Conservation (phyloP, 2,113 vertebrate species). For the Todiramphus saurophagus region DNA sequence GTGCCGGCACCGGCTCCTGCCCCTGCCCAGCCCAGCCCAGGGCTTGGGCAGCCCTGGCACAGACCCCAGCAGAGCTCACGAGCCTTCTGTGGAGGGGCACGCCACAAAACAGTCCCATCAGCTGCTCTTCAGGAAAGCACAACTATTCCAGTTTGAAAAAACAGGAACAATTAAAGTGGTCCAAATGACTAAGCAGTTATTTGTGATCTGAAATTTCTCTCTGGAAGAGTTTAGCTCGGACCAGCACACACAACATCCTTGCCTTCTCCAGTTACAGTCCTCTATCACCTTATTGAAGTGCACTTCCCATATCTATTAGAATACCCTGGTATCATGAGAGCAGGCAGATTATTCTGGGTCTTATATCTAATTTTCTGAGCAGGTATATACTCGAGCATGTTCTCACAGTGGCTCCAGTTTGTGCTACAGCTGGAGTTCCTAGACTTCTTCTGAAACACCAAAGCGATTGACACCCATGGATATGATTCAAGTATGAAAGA, state of each 20-base stretch:
- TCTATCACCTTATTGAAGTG: neutral
- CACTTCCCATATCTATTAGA: neutral
- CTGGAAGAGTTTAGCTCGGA: neutral
- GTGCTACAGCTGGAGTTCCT: constrained; percentile 48
- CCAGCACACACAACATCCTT: neutral
- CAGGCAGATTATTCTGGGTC: neutral
- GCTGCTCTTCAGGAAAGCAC: neutral
- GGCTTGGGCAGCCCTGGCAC: neutral
- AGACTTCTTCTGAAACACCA: constrained; percentile 53
- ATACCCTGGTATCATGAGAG: neutral
- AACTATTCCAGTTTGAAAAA: neutral
- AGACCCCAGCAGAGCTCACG: neutral
- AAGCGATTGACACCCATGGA: neutral
- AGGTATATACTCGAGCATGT: neutral
- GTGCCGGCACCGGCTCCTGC: neutral
- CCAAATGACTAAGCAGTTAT: constrained; percentile 27
- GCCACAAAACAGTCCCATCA: neutral
- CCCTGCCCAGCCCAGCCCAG: neutral
- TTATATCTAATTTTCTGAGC: constrained; percentile 26
- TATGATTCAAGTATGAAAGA: neutral
- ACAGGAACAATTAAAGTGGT: neutral
- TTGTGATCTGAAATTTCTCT: neutral
- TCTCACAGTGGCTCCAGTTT: constrained; percentile 27
- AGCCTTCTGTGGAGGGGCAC: neutral
- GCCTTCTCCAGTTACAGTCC: neutral